Evolutionary conservation across 2,797 vertebrate genomes (phyloP).

Genomic region (Glyptemys insculpta): DNA sequence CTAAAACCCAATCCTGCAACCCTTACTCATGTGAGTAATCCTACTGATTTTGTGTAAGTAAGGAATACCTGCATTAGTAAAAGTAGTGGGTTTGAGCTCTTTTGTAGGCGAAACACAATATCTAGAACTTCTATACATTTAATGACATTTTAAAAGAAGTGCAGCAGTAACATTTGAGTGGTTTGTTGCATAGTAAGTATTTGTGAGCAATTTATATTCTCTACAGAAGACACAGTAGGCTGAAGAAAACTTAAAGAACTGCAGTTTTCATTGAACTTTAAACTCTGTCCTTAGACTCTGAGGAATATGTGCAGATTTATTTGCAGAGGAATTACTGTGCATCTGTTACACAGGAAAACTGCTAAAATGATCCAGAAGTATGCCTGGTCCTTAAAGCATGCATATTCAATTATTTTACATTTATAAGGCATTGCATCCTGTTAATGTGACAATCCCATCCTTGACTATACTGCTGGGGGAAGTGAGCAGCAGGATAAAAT

Average conservation of each 20-base stretch:
- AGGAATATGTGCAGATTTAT: constrained; percentile 17
- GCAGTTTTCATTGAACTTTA: not conserved
- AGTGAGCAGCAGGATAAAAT: not conserved
- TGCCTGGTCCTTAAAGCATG: not conserved
- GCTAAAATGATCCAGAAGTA: not conserved
- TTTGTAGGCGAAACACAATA: constrained; percentile 5
- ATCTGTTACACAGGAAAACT: not conserved
- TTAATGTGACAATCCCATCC: not conserved
- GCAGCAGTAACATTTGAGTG: constrained; percentile 31
- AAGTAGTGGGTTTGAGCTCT: not conserved
- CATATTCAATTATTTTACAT: not conserved
- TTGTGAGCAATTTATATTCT: constrained; percentile 43
- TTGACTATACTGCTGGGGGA: not conserved
- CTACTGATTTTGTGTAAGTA: not conserved
- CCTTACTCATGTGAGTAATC: not conserved
- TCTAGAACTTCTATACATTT: constrained; percentile 27
- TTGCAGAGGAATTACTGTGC: not conserved
- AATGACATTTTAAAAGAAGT: constrained; percentile 41
- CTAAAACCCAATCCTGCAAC: not conserved
- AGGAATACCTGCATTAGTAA: not conserved
- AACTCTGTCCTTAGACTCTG: not conserved
- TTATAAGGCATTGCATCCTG: not conserved
- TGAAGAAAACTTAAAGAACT: constrained; percentile 32
- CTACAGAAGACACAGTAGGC: constrained; percentile 14
- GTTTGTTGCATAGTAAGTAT: not conserved